Evolutionary conservation across 1,140 invertebrate species (phyloP).

Genomic region (Plectrocnemia conspersa): DNA sequence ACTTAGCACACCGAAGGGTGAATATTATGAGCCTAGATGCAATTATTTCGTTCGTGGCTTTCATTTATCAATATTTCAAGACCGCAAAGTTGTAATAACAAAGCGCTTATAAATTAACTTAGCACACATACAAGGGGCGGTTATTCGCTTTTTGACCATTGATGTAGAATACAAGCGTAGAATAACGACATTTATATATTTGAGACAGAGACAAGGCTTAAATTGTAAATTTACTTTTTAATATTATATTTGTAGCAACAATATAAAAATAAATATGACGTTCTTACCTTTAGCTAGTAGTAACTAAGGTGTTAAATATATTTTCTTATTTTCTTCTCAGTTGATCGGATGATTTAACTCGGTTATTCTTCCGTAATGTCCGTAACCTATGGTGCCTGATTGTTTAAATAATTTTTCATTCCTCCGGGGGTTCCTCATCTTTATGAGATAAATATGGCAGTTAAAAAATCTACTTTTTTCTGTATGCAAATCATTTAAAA

Average conservation of each 20-base stretch:
- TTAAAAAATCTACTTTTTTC: too few relatives aligned
- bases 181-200: not conserved
- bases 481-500: too few relatives aligned
- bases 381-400: too few relatives aligned
- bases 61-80: slow-evolving; percentile 21
- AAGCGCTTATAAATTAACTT: not conserved
- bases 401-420: too few relatives aligned
- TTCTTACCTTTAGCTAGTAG: too few relatives aligned
- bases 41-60: slow-evolving; percentile 24
- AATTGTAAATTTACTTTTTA: not conserved
- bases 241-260: not conserved
- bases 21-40: slow-evolving; percentile 1
- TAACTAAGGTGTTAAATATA: too few relatives aligned
- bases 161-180: not conserved
- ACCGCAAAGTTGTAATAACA: not conserved
- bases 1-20: slow-evolving; percentile 8
- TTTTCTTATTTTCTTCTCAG: too few relatives aligned
- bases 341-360: too few relatives aligned
- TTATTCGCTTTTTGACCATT: not conserved
- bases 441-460: too few relatives aligned
- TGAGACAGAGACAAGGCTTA: not conserved
- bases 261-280: too few relatives aligned
- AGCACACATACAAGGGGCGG: not conserved
- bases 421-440: too few relatives aligned
- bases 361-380: too few relatives aligned